Evolutionary conservation across 2,797 vertebrate genomes (phyloP), one percentile per base, ranked within the genome.

Genomic region (Sternarchorhynchus goeldii): DNA sequence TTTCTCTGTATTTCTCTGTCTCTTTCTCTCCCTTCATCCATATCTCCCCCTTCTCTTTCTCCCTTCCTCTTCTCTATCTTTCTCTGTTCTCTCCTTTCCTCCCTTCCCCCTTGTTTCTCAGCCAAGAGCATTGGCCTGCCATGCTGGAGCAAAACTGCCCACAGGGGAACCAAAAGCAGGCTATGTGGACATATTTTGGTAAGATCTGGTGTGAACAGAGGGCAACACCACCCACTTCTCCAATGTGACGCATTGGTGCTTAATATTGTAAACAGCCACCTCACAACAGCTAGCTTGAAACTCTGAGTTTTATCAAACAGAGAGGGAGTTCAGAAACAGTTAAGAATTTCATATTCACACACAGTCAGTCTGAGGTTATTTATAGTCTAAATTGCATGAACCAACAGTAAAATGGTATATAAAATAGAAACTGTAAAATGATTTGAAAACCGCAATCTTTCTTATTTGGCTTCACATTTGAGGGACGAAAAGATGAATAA

Each of bases 91-190:
- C 72, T 82, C 50, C 56, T 77, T 3, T 68, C 86, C 83, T 65
- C 84, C 82, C 29, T 69, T 63, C 67, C 55, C 79, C 59, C 7
- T 69, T 73, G 75, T 72, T 25, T 25, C 25, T 25, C 25, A 25
- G 25, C 25, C 25, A 25, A 25, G 25, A 25, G 25, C 25, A 25
- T 25, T 25, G 25, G 25, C 25, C 25, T 25, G 25, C 25, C 25
- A 25, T 25, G 25, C 25, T 1, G 25, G 25, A 25, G 25, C 25
- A 25, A 25, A 25, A 25, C 25, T 25, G 25, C 25, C 62, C 41
- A 72, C 59, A 75, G 68, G 82, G 80, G 74, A 80, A 85, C 79
- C 75, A 76, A 72, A 82, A 84, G 34, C 76, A 83, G 56, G 75
- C 85, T 84, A 75, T 65, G 81, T 32, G 31, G 41, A 56, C 34